Evolutionary conservation across 37 sponge, comb jelly and placozoan genomes (phyloP).

Genomic region (Halichondria panicea): DNA sequence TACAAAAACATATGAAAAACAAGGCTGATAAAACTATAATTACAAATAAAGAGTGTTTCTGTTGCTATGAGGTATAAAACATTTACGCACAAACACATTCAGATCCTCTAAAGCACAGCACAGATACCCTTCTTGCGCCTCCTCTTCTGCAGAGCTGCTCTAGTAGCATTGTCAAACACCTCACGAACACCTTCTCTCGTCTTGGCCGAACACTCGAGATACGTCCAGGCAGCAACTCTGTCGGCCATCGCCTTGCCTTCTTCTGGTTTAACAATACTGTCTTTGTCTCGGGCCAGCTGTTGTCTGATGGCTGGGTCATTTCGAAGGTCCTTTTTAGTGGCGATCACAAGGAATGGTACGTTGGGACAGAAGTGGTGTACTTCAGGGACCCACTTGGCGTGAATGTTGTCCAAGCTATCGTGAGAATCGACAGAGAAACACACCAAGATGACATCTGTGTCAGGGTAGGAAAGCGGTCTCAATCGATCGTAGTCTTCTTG

Average conservation of each 20-base stretch:
- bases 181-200: conserved; percentile 73
- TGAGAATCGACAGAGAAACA: conserved; percentile 93
- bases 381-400: conserved; percentile 88
- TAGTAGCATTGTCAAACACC: conserved; percentile 63
- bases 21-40: too few species aligned
- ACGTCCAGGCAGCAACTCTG: conserved; percentile 65
- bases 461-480: conserved; percentile 94
- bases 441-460: conserved; percentile 98
- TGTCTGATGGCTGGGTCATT: conserved; percentile 57
- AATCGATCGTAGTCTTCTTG: conserved; percentile 98
- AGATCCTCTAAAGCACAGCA: conserved; percentile 25
- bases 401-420: conserved; percentile 97
- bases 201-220: conserved; percentile 79
- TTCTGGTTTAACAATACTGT: conserved; percentile 20
- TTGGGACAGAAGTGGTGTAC: conserved; percentile 68
- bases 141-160: conserved; percentile 44
- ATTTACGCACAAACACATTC: too few species aligned
- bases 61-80: neutral
- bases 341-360: conserved; percentile 72
- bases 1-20: neutral
- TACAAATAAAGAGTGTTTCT: too few species aligned
- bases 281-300: conserved; percentile 62
- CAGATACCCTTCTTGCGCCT: conserved; percentile 41
- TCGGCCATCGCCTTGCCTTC: conserved; percentile 63
- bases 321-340: conserved; percentile 72